Evolutionary conservation across 2,113 vertebrate species (phyloP).

Genomic region (Ciconia boyciana): DNA sequence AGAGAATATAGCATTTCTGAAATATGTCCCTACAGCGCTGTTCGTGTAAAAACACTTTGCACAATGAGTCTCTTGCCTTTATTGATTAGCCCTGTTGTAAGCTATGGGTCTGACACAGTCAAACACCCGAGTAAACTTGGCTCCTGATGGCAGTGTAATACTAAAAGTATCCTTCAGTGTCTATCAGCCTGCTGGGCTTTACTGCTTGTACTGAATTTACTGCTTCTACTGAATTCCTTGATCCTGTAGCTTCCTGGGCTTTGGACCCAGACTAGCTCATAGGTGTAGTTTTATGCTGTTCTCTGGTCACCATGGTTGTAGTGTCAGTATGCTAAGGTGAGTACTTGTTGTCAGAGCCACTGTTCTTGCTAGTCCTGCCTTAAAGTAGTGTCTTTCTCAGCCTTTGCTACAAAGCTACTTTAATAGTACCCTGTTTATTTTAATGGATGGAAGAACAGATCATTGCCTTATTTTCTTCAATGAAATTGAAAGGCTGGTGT

Average conservation of each 20-base stretch:
- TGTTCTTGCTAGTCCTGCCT: not conserved
- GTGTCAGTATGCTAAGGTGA: not conserved
- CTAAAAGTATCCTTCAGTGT: not conserved
- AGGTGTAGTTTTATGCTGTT: not conserved
- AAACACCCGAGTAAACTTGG: not conserved
- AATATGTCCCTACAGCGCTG: not conserved
- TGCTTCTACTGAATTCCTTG: not conserved
- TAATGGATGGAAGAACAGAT: not conserved
- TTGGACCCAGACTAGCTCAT: not conserved
- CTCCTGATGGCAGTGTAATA: not conserved
- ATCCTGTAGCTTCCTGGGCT: not conserved
- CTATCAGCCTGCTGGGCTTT: fast-evolving
- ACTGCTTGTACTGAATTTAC: not conserved
- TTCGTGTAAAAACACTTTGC: not conserved
- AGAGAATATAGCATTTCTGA: not conserved
- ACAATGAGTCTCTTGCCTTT: not conserved
- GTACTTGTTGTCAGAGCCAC: not conserved
- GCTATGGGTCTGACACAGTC: not conserved
- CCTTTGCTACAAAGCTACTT: not conserved
- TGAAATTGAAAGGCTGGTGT: not conserved
- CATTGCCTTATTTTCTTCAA: not conserved
- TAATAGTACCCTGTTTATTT: not conserved
- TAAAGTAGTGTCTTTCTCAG: not conserved
- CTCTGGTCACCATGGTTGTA: not conserved
- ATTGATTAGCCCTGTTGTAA: not conserved